A percentile compares a stretch with the other conserved stretches of the same genome.
Evolutionary conservation across 2,888 invertebrate genomes (phyloP).

Genomic region (Agrypnus murinus): DNA sequence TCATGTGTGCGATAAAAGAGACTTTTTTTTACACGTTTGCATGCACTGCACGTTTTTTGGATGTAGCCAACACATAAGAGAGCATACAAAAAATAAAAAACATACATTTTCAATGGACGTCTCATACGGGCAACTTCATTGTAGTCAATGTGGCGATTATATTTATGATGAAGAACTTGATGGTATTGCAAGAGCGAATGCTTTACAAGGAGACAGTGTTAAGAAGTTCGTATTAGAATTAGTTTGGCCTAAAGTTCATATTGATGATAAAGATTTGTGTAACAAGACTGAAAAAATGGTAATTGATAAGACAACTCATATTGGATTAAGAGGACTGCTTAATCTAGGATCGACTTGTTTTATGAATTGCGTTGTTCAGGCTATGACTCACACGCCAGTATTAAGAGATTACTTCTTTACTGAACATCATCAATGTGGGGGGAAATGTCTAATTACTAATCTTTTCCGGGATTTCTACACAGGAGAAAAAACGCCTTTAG

Average conservation of each 20-base stretch:
- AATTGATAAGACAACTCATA: constrained; percentile 87
- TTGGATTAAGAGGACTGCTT: constrained; percentile 93
- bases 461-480: constrained; percentile 98
- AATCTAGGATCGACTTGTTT: constrained; percentile 99
- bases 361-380: constrained; percentile 98
- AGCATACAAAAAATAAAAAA: constrained; percentile 87
- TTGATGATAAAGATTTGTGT: constrained; percentile 84
- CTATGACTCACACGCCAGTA: constrained; percentile 95
- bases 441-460: constrained; percentile 91
- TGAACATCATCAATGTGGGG: constrained; percentile 91
- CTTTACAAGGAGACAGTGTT: constrained; percentile 64
- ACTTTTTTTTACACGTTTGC: constrained; percentile 88
- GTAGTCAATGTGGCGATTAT: constrained; percentile 93
- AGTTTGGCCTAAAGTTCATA: constrained; percentile 86
- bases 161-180: constrained; percentile 77
- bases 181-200: constrained; percentile 64
- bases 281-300: constrained; percentile 85
- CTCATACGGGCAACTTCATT: constrained; percentile 91
- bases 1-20: constrained; percentile 85
- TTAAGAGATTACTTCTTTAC: constrained; percentile 96
- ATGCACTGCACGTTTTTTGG: constrained; percentile 95
- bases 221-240: constrained; percentile 72
- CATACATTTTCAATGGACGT: constrained; percentile 92
- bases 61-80: constrained; percentile 91
- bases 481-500: constrained; percentile 90